These are phyloP conservation scores for Mechanitis mazaeus DNA, from an alignment of 2,888 invertebrate species.

Conservation along the genomic window DNA sequence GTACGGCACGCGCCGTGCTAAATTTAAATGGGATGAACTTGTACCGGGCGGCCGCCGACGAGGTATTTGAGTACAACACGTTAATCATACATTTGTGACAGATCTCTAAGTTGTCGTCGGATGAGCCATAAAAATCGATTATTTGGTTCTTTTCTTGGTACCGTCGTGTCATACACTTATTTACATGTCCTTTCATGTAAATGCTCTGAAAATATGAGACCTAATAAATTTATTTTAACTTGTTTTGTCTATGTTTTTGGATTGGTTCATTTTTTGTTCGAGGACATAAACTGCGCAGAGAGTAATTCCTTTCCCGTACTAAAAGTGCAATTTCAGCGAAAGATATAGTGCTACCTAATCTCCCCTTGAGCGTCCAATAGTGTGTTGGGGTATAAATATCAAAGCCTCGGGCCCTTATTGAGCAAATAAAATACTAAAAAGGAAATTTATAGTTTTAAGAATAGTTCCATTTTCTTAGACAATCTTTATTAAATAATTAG, in stretches of 20 bases:
- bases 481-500: too few species aligned
- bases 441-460: conserved; percentile 16
- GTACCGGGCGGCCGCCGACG: conserved; percentile 65
- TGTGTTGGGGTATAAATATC: conserved; percentile 62
- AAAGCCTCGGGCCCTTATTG: conserved; percentile 66
- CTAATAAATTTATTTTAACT: too few species aligned
- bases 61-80: conserved; percentile 65
- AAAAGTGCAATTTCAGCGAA: conserved; percentile 44
- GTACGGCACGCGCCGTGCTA: conserved; percentile 73
- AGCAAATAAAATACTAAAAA: conserved; percentile 67
- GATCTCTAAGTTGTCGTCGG: conserved; percentile 56
- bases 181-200: conserved; percentile 16
- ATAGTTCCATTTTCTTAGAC: too few species aligned
- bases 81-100: conserved; percentile 75
- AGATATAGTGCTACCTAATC: conserved; percentile 65
- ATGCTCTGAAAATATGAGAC: conserved; percentile 17
- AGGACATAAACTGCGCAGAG: not conserved
- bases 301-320: conserved; percentile 21
- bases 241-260: too few species aligned
- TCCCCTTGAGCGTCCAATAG: conserved; percentile 58
- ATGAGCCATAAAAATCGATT: conserved; percentile 46
- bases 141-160: conserved; percentile 34
- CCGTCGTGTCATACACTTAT: conserved; percentile 30
- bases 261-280: too few species aligned
- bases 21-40: conserved; percentile 76